Evolutionary conservation across 2,797 vertebrate genomes (phyloP).

Genomic region (Petrocephalus sullivani): DNA sequence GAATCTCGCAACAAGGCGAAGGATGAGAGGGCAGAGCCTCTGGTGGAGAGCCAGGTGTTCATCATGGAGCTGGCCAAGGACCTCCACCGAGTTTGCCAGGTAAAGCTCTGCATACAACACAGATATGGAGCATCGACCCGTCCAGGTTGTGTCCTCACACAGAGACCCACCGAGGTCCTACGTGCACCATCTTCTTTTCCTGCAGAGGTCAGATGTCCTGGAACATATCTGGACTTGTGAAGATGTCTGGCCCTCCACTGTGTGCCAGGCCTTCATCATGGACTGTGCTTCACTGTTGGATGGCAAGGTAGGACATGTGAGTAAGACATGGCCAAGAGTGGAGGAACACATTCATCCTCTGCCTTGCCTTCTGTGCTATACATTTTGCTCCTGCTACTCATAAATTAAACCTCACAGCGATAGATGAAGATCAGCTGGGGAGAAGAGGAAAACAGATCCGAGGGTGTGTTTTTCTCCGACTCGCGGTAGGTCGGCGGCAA

Average conservation of each 20-base stretch:
- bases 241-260: constrained; percentile 58
- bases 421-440: background rate
- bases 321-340: background rate
- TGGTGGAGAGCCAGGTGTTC: constrained; percentile 67
- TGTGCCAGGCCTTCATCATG: constrained; percentile 59
- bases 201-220: constrained; percentile 59
- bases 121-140: background rate
- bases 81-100: constrained; percentile 65
- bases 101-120: constrained; percentile 31
- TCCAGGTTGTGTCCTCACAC: background rate
- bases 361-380: no score
- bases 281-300: constrained; percentile 65
- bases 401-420: background rate
- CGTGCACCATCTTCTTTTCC: background rate
- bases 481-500: constrained; percentile 61
- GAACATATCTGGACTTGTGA: constrained; percentile 60
- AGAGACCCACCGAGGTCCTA: background rate
- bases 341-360: background rate
- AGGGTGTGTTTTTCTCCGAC: constrained; percentile 20
- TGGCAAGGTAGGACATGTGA: constrained; percentile 54
- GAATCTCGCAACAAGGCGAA: constrained; percentile 57
- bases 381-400: background rate
- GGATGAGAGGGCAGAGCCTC: constrained; percentile 52
- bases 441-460: background rate
- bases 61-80: constrained; percentile 63